Evolutionary conservation across 2,113 vertebrate species (phyloP), one percentile per base, ranked within the genome.

Genomic region (Eublepharis macularius): DNA sequence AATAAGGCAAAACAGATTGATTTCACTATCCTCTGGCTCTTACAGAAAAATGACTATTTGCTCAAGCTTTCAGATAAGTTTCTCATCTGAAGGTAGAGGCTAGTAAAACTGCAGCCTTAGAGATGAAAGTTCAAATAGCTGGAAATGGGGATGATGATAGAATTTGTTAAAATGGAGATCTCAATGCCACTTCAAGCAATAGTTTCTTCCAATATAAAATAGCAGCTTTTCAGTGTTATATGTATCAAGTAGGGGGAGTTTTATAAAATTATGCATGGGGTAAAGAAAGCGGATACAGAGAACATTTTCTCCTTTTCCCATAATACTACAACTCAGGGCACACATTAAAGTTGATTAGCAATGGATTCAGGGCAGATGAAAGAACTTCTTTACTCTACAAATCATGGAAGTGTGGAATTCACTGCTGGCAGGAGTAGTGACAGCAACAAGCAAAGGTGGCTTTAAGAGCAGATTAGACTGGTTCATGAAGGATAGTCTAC

Each of bases 1-100:
- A 69, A 51, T 66, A 65, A 83, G 76, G 45, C 68, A 83, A 78
- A 77, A 83, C 13, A 39, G 63, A 80, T 80, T 83, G 73, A 49
- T 85, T 34, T 34, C 68, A 9, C 65, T 82, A 86, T 85, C 83
- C 82, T 85, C 78, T 78, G 76, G 19, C 74, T 80, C 24, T 21
- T 78, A 69, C 75, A n/a, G 75, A 60, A 49, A 57, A 90, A 77
- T 4, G 2, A n/a, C 76, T 0, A 26, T 60, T 51, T 88, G 80
- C 75, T 88, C 70, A 29, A 13, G 0, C 76, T 91, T 90, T 76
- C 85, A 83, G 85, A 81, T 65, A 65, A 81, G 76, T 49, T 0
- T 24, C 54, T 68, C 60, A 39, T 86, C 88, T 80, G 80, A 76
- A 41, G 85, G 29, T 49, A 10, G 14, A 63, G 47, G 41, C 12